Evolutionary conservation across 1,140 invertebrate species (phyloP).

Genomic region (Tetragnatha versicolor): DNA sequence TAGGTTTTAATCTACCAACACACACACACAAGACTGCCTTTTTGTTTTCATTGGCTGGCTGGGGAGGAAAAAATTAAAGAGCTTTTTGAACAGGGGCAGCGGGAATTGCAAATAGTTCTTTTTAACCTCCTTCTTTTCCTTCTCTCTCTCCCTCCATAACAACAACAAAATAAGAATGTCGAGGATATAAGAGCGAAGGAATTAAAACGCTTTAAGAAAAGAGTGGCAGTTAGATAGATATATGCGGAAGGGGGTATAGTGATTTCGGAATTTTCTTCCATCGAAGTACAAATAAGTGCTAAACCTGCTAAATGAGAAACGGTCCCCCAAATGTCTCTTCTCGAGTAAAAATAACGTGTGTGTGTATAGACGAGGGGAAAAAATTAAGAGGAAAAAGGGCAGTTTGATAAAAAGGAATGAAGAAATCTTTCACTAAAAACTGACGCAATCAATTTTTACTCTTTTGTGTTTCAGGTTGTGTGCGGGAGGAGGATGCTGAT

Average conservation of each 20-base stretch:
- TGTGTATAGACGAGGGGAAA: slow-evolving; percentile 21
- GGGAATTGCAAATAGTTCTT: slow-evolving; percentile 47
- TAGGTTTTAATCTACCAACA: slow-evolving; percentile 53
- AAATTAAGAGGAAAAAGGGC: slow-evolving; percentile 47
- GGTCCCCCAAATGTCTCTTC: slow-evolving; percentile 25
- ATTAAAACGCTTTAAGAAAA: slow-evolving; percentile 55
- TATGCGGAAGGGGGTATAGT: slow-evolving; percentile 15
- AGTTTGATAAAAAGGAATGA: slow-evolving; percentile 15
- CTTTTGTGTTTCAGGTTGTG: slow-evolving; percentile 52
- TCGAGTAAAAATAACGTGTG: slow-evolving; percentile 21
- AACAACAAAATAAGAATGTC: slow-evolving; percentile 40
- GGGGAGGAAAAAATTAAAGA: slow-evolving; percentile 34
- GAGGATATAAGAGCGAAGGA: slow-evolving; percentile 19
- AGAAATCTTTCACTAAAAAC: slow-evolving; percentile 53
- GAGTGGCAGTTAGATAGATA: slow-evolving; percentile 55
- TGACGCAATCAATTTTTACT: slow-evolving; percentile 55
- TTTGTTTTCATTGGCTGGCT: slow-evolving; percentile 14
- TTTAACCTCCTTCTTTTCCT: not conserved
- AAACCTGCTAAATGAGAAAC: slow-evolving; percentile 54
- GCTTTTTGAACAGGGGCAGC: slow-evolving; percentile 35
- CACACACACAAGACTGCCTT: slow-evolving; percentile 24
- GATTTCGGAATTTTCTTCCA: slow-evolving; percentile 55
- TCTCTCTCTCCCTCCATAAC: slow-evolving; percentile 16
- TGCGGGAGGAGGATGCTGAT: slow-evolving; percentile 52
- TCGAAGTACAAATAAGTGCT: slow-evolving; percentile 55